Percentiles rank a stretch among this genome's conserved stretches.
Conservation (phyloP, 2,888 invertebrate genomes). For the Amiota communis region DNA sequence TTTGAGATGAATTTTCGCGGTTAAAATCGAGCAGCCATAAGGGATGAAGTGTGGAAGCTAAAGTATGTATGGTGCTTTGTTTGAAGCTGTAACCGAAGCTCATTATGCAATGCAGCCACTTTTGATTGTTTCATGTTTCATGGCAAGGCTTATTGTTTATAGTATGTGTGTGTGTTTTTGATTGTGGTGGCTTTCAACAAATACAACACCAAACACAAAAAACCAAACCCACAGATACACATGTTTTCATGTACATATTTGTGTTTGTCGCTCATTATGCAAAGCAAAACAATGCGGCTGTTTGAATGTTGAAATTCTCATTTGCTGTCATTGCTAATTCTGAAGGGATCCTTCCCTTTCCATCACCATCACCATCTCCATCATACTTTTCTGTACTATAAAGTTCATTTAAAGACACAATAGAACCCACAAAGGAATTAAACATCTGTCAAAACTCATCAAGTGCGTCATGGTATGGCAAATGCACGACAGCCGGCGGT, state of each 20-base stretch:
- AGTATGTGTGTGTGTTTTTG: conserved; percentile 37
- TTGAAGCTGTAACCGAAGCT: conserved; percentile 25
- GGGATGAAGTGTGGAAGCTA: not conserved
- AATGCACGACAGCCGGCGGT: too few relatives aligned
- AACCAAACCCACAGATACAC: conserved; percentile 10
- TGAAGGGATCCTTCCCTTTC: conserved; percentile 16
- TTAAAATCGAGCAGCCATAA: too few relatives aligned
- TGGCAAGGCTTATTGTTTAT: conserved; percentile 44
- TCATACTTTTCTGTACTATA: too few relatives aligned
- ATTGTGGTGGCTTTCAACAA: conserved; percentile 16
- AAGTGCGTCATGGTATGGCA: conserved; percentile 18
- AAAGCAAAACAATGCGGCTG: conserved; percentile 49
- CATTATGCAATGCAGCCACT: conserved; percentile 61
- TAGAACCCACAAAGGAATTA: conserved; percentile 58
- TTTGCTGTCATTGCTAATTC: not conserved
- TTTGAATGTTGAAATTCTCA: conserved; percentile 7
- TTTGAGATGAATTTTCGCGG: conserved; percentile 1
- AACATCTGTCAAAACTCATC: conserved; percentile 57
- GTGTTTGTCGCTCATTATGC: conserved; percentile 57
- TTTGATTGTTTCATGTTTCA: conserved; percentile 49
- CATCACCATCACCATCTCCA: too few relatives aligned
- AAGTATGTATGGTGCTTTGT: conserved; percentile 20
- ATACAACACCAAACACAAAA: too few relatives aligned
- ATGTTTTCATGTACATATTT: not conserved
- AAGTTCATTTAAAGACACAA: too few relatives aligned